Conservation (phyloP, 1,140 invertebrate genomes). For the Oscheius sp. region DNA sequence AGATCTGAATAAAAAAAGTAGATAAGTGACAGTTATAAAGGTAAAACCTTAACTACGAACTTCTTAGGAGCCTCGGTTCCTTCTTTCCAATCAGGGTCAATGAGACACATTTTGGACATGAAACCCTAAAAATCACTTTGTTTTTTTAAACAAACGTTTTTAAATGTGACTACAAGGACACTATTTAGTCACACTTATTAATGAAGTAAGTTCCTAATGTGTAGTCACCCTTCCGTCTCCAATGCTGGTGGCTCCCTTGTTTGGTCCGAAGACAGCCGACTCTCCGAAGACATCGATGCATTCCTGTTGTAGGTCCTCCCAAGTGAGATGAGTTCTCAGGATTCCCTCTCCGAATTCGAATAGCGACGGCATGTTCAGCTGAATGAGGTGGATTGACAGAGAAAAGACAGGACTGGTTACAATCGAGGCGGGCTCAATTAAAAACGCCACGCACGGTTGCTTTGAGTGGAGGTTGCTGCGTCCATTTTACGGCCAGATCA, state of each 20-base stretch:
- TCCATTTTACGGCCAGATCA: too few species aligned
- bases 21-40: not conserved
- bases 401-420: too few species aligned
- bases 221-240: conserved; percentile 24
- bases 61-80: not conserved
- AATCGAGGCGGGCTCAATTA: too few species aligned
- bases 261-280: conserved; percentile 12
- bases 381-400: too few species aligned
- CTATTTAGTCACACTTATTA: too few species aligned
- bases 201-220: too few species aligned
- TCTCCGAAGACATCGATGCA: not conserved
- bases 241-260: conserved; percentile 5
- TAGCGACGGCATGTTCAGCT: too few species aligned
- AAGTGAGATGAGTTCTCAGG: conserved; percentile 5
- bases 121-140: conserved; percentile 14
- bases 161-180: too few species aligned
- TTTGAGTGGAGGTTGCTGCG: too few species aligned
- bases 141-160: too few species aligned
- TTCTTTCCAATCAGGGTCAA: conserved; percentile 14
- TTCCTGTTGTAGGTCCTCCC: conserved; percentile 17
- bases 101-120: conserved; percentile 5
- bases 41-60: conserved; percentile 8
- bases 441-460: too few species aligned
- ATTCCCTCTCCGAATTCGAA: conserved; percentile 15
- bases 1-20: conserved; percentile 1